Base-by-base conservation (phyloP, 2,888 invertebrate genomes). In the Idaea biselata region DNA sequence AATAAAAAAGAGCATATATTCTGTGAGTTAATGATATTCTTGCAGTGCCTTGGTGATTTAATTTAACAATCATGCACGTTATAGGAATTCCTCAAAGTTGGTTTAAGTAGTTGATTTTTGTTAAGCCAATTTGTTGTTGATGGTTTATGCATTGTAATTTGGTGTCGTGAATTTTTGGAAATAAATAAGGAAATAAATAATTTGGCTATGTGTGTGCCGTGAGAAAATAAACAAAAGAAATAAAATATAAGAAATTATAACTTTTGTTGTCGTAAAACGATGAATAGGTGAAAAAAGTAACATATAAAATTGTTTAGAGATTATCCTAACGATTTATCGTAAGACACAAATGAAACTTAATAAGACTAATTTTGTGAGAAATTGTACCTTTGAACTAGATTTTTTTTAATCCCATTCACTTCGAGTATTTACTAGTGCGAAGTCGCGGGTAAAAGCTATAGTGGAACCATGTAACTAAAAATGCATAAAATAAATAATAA, bases 51-150 rank as follows among this genome's bases (percentile, higher is more conserved):
- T 58, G 18, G 56, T 31, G 18, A 6, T 33, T 44, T 4, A 44
- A 44, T 44, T 44, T 44, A 60, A 64, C 8, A 62, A 59, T 53
- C 86, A 86, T 86, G 86, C 84, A 81, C 72, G 67, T 62, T 69
- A n/a, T 60, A 60, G 62, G 78, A 78, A 86, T 84, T 87, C 75
- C 89, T 87, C 89, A 89, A 89, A 89, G 88, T 89, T 90, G 89
- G 89, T 88, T 73, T 62, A 63, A 25, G 25, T 55, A 1, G 55
- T 55, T 17, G 8, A 55, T 56, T 18, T 60, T 55, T 61, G 60
- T 31, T 58, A 54, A 61, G 56, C 58, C 58, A 63, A 67, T 18
- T 56, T 18, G 56, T 11, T 18, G 18, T 18, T 16, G 17, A 16
- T 0, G 17, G 17, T 55, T 16, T 55, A 55, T 55, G 7, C 8